Conservation (phyloP, 2,797 vertebrate genomes). For the Gymnodraco acuticeps region DNA sequence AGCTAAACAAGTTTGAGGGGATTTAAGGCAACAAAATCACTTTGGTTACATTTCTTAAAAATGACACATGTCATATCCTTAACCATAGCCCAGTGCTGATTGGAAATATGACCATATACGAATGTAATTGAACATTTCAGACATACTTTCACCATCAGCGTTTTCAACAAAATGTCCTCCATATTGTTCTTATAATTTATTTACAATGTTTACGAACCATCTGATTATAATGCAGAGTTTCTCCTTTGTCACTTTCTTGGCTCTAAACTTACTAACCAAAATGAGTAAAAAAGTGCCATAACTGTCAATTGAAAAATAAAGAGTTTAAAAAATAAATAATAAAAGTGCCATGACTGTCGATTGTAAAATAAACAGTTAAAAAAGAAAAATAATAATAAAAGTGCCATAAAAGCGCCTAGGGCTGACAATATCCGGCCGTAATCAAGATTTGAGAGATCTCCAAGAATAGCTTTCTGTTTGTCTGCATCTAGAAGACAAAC, state of each 20-base stretch:
- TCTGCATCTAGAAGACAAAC: conserved; percentile 36
- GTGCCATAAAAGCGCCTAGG: not conserved
- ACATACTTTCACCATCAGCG: not conserved
- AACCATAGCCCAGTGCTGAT: not conserved
- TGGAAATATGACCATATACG: not conserved
- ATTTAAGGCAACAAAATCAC: not conserved
- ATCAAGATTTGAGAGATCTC: conserved; percentile 19
- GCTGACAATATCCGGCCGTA: not conserved
- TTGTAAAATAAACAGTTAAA: too few relatives aligned
- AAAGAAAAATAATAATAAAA: not conserved
- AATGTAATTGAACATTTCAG: not conserved
- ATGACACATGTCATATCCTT: not conserved
- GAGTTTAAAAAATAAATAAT: too few relatives aligned
- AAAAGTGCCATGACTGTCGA: not conserved
- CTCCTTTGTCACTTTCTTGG: too few relatives aligned
- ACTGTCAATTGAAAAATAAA: not conserved
- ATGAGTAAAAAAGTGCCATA: not conserved
- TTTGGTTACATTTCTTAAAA: not conserved
- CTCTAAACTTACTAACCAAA: not conserved
- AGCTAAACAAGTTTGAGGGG: too few relatives aligned
- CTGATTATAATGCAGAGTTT: not conserved
- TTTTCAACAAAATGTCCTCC: not conserved
- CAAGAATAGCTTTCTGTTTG: conserved; percentile 25
- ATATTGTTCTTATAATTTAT: too few relatives aligned
- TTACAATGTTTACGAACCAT: not conserved